These are phyloP conservation scores for Oligia strigilis DNA, from an alignment of 2,888 invertebrate species.

Conservation along the genomic window DNA sequence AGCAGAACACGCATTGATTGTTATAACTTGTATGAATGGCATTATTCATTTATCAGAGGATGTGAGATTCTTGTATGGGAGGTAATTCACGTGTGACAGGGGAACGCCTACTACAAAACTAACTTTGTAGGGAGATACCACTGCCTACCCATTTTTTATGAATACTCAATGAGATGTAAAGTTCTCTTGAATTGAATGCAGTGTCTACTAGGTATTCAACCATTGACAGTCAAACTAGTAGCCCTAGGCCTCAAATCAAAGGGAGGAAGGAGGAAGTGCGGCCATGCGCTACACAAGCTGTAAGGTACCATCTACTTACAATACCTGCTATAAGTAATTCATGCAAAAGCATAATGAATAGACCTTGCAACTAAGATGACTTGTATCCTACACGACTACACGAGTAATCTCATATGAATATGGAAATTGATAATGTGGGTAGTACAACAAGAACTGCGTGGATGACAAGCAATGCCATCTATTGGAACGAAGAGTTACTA, in stretches of 20 bases:
- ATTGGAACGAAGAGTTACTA: conserved; percentile 10
- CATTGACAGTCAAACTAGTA: conserved; percentile 4
- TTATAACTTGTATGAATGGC: conserved; percentile 63
- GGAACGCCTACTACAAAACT: conserved; percentile 24
- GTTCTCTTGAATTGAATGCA: not conserved
- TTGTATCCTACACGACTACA: conserved; percentile 48
- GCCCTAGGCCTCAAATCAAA: conserved; percentile 20
- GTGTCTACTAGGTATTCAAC: not conserved
- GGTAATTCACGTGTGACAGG: conserved; percentile 42
- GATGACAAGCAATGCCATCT: conserved; percentile 54
- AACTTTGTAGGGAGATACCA: not conserved
- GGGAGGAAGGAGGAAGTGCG: not conserved
- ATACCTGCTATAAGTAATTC: conserved; percentile 24
- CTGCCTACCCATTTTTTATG: not conserved
- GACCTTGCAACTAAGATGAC: conserved; percentile 44
- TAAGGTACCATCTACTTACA: conserved; percentile 7
- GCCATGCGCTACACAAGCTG: not conserved
- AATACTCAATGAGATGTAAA: not conserved
- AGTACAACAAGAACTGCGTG: conserved; percentile 30
- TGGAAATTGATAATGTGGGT: conserved; percentile 61
- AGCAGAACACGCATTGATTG: conserved; percentile 64
- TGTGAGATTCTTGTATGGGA: conserved; percentile 48
- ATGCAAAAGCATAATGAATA: conserved; percentile 42
- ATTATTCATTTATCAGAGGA: conserved; percentile 64
- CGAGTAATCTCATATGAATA: conserved; percentile 50